phyloP scores from a whole-genome alignment of 2,113 vertebrate genomes.

The Callithrix jacchus region DNA sequence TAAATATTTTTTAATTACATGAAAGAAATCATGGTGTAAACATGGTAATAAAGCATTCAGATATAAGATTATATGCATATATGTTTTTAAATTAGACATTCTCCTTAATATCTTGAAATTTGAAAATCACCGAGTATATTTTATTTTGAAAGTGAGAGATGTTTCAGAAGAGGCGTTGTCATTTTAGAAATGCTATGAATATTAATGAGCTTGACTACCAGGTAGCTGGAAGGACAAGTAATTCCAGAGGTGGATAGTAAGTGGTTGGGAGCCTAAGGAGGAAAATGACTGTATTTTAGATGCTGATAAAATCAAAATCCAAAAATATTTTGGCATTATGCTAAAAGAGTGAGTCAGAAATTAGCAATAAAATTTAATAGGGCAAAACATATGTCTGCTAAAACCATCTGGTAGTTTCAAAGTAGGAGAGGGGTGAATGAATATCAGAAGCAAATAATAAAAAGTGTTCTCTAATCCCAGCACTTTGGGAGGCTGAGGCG shows the following conservation, averaged over 20 bases:
- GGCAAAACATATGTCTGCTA: background rate
- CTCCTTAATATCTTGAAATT: background rate
- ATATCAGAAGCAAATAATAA: background rate
- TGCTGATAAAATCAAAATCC: background rate
- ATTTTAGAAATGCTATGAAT: constrained; percentile 4
- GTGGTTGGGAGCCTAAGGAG: background rate
- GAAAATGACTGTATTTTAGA: background rate
- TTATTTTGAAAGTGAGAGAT: background rate
- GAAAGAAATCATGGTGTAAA: background rate
- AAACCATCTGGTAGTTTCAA: background rate
- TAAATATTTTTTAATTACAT: background rate
- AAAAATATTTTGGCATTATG: background rate
- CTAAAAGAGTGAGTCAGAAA: constrained; percentile 25
- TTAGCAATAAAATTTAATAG: constrained; percentile 40
- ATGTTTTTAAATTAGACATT: background rate
- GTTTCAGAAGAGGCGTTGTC: background rate
- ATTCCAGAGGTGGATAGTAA: background rate
- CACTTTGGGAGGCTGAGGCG: too few species aligned
- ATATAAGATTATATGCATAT: background rate
- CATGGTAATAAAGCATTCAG: background rate
- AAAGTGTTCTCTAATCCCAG: too few species aligned
- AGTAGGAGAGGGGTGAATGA: background rate
- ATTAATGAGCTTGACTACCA: background rate
- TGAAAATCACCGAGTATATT: background rate
- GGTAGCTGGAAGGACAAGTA: background rate